Base-by-base conservation (phyloP, 2,888 invertebrate species). In the Reticulitermes lucifugus region DNA sequence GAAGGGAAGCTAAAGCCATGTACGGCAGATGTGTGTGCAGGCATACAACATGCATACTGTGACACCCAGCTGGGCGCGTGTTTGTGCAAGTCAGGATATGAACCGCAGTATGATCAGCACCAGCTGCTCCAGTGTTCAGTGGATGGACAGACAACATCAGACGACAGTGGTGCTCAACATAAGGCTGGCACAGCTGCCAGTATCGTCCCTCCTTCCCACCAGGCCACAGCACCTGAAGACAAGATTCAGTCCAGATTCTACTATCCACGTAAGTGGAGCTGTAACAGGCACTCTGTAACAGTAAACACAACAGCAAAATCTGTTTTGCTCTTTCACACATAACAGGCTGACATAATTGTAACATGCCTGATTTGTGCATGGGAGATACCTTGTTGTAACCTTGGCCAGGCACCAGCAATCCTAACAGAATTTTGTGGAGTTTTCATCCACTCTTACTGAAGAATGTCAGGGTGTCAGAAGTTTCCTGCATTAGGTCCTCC, bases 1-100 rank as follows among this genome's bases (percentile, higher is more conserved):
- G 89, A 89, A 55, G 89, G 90, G 9, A 88, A 88, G 51, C 88
- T 89, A 12, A 89, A 89, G 86, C 91, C 91, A 12, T 91, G 91
- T 86, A 81, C 86, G 1, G 85, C 60, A 6, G 83, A 79, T 29
- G 75, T 83, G 51, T 84, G 84, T 83, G 83, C 60, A 60, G 83
- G 59, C 83, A 85, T 83, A 87, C 88, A 75, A 10, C 80, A 84
- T 70, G 73, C 86, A 29, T 21, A 59, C 21, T 86, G 86, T 81
- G 86, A 86, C 79, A 59, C 86, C 21, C 73, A 84, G 71, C 46
- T 65, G 21, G 86, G 86, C 12, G 46, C 73, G 29, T 86, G 86
- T 55, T 29, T 77, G 18, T 86, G 86, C 29, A 71, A 71, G 29
- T 41, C 82, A 22, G 86, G 86, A 10, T 84, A 84, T n/a, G 51